A percentile compares a stretch with the other conserved stretches of the same genome.
These are phyloP conservation scores for Aphodius granarius DNA, from an alignment of 2,888 invertebrate species.

Conservation along the genomic window DNA sequence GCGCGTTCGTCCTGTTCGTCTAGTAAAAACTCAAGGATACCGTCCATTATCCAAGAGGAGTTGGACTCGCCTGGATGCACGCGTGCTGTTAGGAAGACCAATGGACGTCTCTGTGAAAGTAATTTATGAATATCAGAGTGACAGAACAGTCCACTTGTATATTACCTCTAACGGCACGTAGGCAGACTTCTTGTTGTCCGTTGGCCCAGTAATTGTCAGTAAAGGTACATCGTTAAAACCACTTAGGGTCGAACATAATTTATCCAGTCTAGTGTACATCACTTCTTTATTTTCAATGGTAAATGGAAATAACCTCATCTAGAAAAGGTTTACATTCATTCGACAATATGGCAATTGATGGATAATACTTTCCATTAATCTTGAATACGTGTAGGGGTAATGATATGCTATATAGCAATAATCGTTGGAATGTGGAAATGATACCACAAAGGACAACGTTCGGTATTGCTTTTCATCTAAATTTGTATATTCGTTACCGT, in stretches of 20 bases:
- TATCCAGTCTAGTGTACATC: slow-evolving; percentile 66
- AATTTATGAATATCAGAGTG: slow-evolving; percentile 10
- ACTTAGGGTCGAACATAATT: slow-evolving; percentile 67
- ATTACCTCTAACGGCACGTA: slow-evolving; percentile 57
- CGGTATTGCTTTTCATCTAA: slow-evolving; percentile 62
- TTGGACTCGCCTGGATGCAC: slow-evolving; percentile 91
- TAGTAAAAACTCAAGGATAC: slow-evolving; percentile 69
- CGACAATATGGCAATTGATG: background rate
- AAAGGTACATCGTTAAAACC: slow-evolving; percentile 75
- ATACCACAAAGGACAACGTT: slow-evolving; percentile 77
- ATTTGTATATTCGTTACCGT: slow-evolving; percentile 72
- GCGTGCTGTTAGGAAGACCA: slow-evolving; percentile 74
- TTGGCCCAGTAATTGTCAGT: slow-evolving; percentile 72
- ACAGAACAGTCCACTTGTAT: background rate
- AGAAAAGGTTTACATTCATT: slow-evolving; percentile 8
- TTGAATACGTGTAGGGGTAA: slow-evolving; percentile 82
- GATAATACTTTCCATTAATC: slow-evolving; percentile 64
- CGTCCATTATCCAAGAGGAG: slow-evolving; percentile 88
- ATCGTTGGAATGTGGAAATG: slow-evolving; percentile 74
- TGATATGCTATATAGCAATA: slow-evolving; percentile 86
- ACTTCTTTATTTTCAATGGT: slow-evolving; percentile 44
- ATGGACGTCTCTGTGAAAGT: slow-evolving; percentile 61
- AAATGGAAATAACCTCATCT: slow-evolving; percentile 27
- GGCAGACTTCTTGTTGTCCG: slow-evolving; percentile 53
- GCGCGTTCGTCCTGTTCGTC: slow-evolving; percentile 60